Conservation (phyloP, 1,140 invertebrate species). For the Triops longicaudatus region DNA sequence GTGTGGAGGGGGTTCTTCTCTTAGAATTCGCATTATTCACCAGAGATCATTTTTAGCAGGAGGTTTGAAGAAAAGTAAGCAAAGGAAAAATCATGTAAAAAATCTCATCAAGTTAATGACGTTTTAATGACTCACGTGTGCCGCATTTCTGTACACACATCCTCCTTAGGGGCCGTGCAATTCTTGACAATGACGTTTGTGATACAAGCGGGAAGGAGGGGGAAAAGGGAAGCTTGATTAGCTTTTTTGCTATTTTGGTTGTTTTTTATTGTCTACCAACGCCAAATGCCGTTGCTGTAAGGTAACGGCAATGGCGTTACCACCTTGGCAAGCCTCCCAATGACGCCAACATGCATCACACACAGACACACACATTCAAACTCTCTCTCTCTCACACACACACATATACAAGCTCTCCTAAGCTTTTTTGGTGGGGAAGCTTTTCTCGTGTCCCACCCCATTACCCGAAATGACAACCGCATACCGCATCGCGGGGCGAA, state of each 20-base stretch:
- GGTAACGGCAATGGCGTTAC: slow-evolving; percentile 10
- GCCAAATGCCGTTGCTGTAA: not conserved
- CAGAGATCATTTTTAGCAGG: not conserved
- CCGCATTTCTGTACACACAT: slow-evolving; percentile 7
- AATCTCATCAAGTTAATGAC: slow-evolving; percentile 12
- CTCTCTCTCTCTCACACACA: slow-evolving; percentile 1
- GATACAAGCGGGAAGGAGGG: not conserved
- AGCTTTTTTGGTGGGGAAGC: not conserved
- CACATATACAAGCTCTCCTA: not conserved
- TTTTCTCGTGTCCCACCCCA: not conserved
- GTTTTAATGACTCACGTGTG: slow-evolving; percentile 15
- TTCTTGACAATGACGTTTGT: slow-evolving; percentile 13
- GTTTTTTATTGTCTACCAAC: slow-evolving; percentile 2
- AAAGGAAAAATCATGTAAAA: not conserved
- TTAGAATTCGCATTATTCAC: not conserved
- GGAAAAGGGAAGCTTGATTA: not conserved
- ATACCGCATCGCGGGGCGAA: not conserved
- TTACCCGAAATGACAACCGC: slow-evolving; percentile 10
- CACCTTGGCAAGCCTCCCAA: slow-evolving; percentile 5
- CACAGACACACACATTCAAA: slow-evolving; percentile 14
- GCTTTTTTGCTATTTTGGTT: slow-evolving; percentile 6
- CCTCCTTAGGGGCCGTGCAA: not conserved
- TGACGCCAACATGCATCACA: slow-evolving; percentile 11
- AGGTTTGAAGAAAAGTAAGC: not conserved
- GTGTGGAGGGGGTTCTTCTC: not conserved